Evolutionary conservation across 37 sponge, comb jelly and placozoan genomes (phyloP), one percentile per base, ranked within the genome.

Genomic region (Eunapius fragilis): DNA sequence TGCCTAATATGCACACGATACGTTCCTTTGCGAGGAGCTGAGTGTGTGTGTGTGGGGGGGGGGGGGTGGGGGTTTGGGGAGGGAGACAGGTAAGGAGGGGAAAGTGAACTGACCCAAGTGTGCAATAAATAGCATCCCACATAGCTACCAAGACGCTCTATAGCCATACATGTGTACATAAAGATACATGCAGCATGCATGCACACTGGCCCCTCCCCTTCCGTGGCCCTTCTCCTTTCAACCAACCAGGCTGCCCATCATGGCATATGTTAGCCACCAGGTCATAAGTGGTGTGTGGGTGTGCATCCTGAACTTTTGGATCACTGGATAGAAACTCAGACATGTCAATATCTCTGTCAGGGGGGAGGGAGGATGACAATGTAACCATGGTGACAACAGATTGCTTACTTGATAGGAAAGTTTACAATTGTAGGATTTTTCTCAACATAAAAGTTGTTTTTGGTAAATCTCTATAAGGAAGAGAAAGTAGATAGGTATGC

Each of bases 391-490:
- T 24, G 30, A 69, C 38, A 76, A 73, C 69, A 79, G 10, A 72
- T 38, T 71, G 74, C 88, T 92, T 58, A 94, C 90, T 92, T 91
- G 78, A 97, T 89, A 45, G 99, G 99, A 74, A 99, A 99, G 80
- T 99, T 99, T 70, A 99, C 99, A 74, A 99, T 99, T 14, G 99
- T 99, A 23, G 94, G 97, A 50, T 99, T 99, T 86, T 99, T 99
- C 82, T 99, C 99, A 26, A 97, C 74, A 77, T 88, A 99, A 84
- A 99, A 99, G 26, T 93, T 93, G 83, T 99, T 99, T 67, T 95
- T 97, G 14, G 97, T 99, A 72, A 99, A 99, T 31, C 99, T 82
- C 96, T 96, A 81, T 17, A 74, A 30, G 85, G 67, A 36, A 71
- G 41, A 72, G 76, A 25, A 38, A 6, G 31, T 25, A 10, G 25